Percentiles rank a stretch among this genome's conserved stretches.
These are phyloP conservation scores for Menura novaehollandiae DNA, from an alignment of 2,113 vertebrate genomes.

Conservation along the genomic window DNA sequence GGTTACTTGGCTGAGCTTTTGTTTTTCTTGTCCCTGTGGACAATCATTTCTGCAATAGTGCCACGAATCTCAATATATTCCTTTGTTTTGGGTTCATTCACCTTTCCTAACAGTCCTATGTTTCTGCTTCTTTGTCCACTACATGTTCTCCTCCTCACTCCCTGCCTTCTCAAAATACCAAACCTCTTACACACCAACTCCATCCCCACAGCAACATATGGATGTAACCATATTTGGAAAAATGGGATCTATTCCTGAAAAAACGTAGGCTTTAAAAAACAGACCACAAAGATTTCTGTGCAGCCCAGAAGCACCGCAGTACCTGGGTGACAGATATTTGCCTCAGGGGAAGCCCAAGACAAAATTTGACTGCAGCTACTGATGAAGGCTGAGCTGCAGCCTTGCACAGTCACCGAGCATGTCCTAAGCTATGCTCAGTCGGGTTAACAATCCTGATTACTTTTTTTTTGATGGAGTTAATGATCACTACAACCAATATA, in stretches of 20 bases:
- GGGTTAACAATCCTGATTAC: background rate
- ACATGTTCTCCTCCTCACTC: background rate
- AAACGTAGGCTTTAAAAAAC: background rate
- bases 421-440: background rate
- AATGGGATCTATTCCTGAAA: background rate
- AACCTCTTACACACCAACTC: background rate
- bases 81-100: background rate
- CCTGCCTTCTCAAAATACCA: background rate
- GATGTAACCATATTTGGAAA: background rate
- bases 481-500: background rate
- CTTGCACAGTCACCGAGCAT: background rate
- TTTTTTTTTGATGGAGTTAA: background rate
- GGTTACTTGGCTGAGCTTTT: background rate
- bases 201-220: background rate
- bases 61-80: background rate
- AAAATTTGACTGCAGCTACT: background rate
- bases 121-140: background rate
- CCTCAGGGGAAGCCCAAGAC: background rate
- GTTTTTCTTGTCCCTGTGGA: background rate
- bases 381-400: background rate
- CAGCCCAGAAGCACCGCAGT: background rate
- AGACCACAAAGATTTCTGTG: background rate
- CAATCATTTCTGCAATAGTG: background rate
- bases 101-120: background rate
- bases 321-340: background rate